Percentiles rank a stretch among this genome's conserved stretches.
Conservation (phyloP, 2,888 invertebrate genomes). For the Rhagophthalmus giganteus region DNA sequence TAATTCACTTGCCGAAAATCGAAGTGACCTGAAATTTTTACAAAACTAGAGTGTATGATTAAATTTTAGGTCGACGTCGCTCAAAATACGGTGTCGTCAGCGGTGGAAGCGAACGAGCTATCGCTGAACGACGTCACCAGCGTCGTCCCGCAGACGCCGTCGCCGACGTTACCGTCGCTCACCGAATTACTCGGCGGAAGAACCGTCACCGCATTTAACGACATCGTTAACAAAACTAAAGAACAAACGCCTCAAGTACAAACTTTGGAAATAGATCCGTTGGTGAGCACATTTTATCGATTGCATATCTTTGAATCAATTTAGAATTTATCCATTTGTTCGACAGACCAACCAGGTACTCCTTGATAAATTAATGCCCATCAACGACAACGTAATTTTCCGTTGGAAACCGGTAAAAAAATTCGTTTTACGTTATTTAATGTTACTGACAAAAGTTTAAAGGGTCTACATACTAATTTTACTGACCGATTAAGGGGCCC, state of each 20-base stretch:
- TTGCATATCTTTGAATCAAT: not conserved
- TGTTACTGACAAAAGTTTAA: too few relatives aligned
- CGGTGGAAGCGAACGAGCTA: conserved; percentile 21
- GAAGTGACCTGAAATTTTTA: not conserved
- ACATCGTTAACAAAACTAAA: conserved; percentile 57
- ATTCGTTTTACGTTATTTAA: too few relatives aligned
- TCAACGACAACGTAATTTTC: conserved; percentile 42
- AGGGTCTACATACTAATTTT: too few relatives aligned
- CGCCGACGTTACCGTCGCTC: conserved; percentile 57
- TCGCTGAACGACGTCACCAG: conserved; percentile 9
- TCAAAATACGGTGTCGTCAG: conserved; percentile 13
- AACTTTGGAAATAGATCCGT: conserved; percentile 65
- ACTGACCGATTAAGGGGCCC: too few relatives aligned
- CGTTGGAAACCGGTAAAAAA: conserved; percentile 41
- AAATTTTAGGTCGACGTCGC: conserved; percentile 20
- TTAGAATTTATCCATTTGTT: conserved; percentile 18
- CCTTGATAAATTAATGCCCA: conserved; percentile 49
- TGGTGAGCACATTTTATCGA: conserved; percentile 56
- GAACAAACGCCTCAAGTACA: conserved; percentile 43
- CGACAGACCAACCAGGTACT: conserved; percentile 62
- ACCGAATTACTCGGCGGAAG: conserved; percentile 65
- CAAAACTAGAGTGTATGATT: not conserved
- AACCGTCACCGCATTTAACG: conserved; percentile 64
- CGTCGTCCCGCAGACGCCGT: not conserved
- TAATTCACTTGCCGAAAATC: conserved; percentile 5